Conservation (phyloP, 2,888 invertebrate genomes). For the Sinhomidia bicolor region DNA sequence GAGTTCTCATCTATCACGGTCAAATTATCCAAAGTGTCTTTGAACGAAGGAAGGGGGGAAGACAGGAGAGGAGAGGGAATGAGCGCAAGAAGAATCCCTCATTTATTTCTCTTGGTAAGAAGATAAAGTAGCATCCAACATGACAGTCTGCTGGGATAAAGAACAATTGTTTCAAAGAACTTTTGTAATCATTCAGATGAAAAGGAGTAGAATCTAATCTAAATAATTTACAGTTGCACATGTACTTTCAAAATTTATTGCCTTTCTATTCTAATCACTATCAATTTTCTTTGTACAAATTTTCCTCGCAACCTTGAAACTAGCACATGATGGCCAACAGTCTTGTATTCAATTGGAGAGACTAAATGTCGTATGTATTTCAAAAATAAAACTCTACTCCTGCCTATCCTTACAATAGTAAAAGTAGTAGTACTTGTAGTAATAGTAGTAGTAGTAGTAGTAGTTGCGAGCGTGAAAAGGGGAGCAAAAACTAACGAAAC, state of each 20-base stretch:
- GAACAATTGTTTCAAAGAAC: constrained; percentile 24
- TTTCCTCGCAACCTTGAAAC: not conserved
- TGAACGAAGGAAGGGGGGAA: not conserved
- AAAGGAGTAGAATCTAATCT: not conserved
- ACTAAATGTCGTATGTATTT: not conserved
- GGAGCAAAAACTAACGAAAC: too few relatives aligned
- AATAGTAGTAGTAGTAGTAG: too few relatives aligned
- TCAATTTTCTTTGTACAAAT: not conserved
- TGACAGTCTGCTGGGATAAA: constrained; percentile 28
- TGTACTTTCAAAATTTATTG: not conserved
- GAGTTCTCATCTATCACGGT: constrained; percentile 36
- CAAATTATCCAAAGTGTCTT: constrained; percentile 47
- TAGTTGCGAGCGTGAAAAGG: too few relatives aligned
- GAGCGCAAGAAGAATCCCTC: not conserved
- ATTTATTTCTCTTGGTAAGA: not conserved
- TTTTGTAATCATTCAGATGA: not conserved
- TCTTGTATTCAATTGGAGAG: not conserved
- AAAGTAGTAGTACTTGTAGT: too few relatives aligned
- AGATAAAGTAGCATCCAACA: not conserved
- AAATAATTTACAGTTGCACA: not conserved
- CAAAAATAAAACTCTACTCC: not conserved
- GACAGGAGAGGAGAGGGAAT: not conserved
- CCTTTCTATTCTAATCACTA: not conserved
- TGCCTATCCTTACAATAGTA: too few relatives aligned
- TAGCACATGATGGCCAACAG: not conserved